Percentiles rank a stretch among this genome's conserved stretches.
Conservation (phyloP, 2,797 vertebrate genomes). For the Protonibea diacanthus region DNA sequence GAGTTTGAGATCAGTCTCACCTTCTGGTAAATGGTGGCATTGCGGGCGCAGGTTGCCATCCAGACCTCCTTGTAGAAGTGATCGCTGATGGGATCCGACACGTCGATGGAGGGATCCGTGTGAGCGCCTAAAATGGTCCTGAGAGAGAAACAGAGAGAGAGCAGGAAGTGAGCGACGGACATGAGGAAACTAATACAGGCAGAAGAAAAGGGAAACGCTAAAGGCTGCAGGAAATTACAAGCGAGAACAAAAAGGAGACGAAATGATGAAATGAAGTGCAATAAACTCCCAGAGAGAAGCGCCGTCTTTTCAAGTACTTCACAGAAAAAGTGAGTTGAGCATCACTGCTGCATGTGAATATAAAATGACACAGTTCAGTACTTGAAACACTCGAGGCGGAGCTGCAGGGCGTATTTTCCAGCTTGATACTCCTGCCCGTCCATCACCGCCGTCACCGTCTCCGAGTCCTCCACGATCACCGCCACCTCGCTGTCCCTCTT, state of each 20-base stretch:
- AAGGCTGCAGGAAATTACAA: neutral
- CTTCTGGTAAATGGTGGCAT: slow-evolving; percentile 94
- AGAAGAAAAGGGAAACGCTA: neutral
- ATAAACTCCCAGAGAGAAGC: neutral
- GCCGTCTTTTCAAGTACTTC: no score
- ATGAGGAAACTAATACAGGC: neutral
- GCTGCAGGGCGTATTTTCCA: slow-evolving; percentile 87
- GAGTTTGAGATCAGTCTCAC: slow-evolving; percentile 63
- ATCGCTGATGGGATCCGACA: slow-evolving; percentile 94
- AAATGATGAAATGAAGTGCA: neutral
- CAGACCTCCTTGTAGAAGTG: slow-evolving; percentile 98
- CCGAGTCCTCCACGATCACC: slow-evolving; percentile 91
- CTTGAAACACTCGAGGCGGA: slow-evolving; percentile 95
- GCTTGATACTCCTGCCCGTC: slow-evolving; percentile 89
- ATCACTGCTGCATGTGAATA: no score
- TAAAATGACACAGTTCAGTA: slow-evolving; percentile 51
- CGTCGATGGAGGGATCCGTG: slow-evolving; percentile 84
- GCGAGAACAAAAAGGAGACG: neutral
- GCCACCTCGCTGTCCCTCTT: slow-evolving; percentile 98
- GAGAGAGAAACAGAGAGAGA: slow-evolving; percentile 30
- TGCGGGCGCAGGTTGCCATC: slow-evolving; percentile 91
- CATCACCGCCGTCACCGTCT: slow-evolving; percentile 89
- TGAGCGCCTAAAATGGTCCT: slow-evolving; percentile 91
- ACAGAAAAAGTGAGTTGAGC: no score
- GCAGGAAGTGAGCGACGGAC: fast-evolving